These are phyloP conservation scores for Lagocephalus sceleratus DNA, from an alignment of 2,797 vertebrate genomes.

Conservation along the genomic window DNA sequence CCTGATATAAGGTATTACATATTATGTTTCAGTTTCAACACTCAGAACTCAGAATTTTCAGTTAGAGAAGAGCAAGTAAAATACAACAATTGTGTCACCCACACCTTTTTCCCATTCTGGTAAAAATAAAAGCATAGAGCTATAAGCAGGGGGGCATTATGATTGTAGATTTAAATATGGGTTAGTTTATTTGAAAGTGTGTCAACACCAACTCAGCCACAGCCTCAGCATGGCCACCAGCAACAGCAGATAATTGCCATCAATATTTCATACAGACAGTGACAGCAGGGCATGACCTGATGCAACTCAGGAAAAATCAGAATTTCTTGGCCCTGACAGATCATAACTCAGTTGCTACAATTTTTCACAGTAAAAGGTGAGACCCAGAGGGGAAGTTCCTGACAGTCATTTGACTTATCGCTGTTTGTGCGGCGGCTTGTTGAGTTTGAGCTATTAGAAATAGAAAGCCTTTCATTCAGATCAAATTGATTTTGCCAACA, in stretches of 20 bases:
- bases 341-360: conserved; percentile 55
- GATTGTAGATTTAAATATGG: too few relatives aligned
- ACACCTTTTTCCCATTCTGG: too few relatives aligned
- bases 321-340: conserved; percentile 51
- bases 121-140: too few relatives aligned
- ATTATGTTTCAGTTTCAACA: too few relatives aligned
- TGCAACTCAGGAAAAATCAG: conserved; percentile 62
- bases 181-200: neutral
- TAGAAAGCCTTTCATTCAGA: conserved; percentile 14
- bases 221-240: conserved; percentile 24
- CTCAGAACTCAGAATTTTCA: too few relatives aligned
- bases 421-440: conserved; percentile 44
- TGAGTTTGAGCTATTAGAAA: conserved; percentile 47
- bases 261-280: conserved; percentile 59
- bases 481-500: conserved; percentile 17
- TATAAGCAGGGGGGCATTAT: too few relatives aligned
- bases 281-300: conserved; percentile 57
- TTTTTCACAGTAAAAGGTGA: conserved; percentile 53
- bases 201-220: neutral
- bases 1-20: too few relatives aligned
- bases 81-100: too few relatives aligned
- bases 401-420: conserved; percentile 43
- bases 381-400: conserved; percentile 42
- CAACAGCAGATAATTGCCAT: conserved; percentile 51
- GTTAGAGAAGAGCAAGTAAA: too few relatives aligned